phyloP scores from a whole-genome alignment of 1,140 invertebrate species.

The Eueides isabella region DNA sequence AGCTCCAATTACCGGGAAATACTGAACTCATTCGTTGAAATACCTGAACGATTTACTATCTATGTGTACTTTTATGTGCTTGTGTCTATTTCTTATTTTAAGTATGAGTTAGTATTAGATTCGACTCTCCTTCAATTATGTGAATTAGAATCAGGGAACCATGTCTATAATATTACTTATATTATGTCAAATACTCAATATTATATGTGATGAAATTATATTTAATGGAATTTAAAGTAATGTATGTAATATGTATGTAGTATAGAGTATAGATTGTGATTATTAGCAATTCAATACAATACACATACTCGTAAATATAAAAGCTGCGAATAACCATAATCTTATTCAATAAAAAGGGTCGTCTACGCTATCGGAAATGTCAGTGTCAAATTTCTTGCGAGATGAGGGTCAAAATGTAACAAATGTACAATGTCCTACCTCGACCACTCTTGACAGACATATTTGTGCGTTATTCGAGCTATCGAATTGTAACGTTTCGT shows the following conservation, averaged over 20 bases:
- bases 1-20: constrained; percentile 73
- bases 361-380: constrained; percentile 14
- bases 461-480: neutral
- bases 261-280: neutral
- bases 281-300: neutral
- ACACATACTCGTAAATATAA: neutral
- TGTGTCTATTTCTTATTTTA: neutral
- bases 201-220: no score
- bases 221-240: no score
- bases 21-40: constrained; percentile 71
- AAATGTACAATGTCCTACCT: constrained; percentile 16
- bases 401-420: constrained; percentile 18
- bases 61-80: constrained; percentile 17
- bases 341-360: constrained; percentile 18
- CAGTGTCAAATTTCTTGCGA: constrained; percentile 15
- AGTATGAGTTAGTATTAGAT: no score
- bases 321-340: constrained; percentile 4
- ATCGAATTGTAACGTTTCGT: neutral
- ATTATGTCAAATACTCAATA: no score
- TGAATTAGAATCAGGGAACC: no score
- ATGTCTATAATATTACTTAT: no score
- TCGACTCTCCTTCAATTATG: no score
- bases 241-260: no score
- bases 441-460: constrained; percentile 8
- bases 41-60: constrained; percentile 65